Base-by-base conservation (phyloP, 2,113 vertebrate species). In the Galeopterus variegatus region DNA sequence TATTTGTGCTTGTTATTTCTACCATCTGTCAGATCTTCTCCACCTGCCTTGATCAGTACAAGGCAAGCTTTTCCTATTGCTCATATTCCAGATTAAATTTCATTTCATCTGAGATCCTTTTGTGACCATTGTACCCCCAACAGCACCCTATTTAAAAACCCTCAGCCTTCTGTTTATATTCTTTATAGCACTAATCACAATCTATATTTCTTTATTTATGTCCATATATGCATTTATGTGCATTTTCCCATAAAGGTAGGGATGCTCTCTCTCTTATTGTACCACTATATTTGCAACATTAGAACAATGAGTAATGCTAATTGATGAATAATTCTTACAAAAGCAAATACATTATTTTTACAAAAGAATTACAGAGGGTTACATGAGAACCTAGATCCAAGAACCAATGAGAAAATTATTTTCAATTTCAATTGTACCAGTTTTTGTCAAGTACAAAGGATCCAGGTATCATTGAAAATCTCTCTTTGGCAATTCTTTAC, bases 251-350 rank as follows among this genome's bases (percentile, higher is more conserved):
- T 89, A 48, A 76, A 48, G 23, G 36, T 60, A 69, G 26, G 11
- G 3, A 62, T 41, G 24, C 2, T 56, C 0, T 84, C 11, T 84
- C 50, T 87, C 72, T 76, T 70, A 62, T 31, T 77, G 86, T 24
- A 26, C n/a, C 48, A 26, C 21, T 88, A 0, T 26, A 36, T 93
- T 89, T 94, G 28, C 45, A 88, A 45, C 14, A n/a, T 28, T 77
- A 93, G 8, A 69, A 4, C 21, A 64, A 62, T 31, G 19, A 90
- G 11, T 69, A 62, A 64, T 5, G 87, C 15, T 70, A 72, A 92
- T 18, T 65, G 12, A 26, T 96, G 17, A 52, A 33, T 70, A 69
- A 81, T 73, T 92, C 45, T 94, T 80, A 76, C 18, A 79, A 87
- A 83, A 60, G n/a, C 19, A 60, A 93, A 36, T 33, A 19, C 60